Evolutionary conservation across 1,140 invertebrate genomes (phyloP), one percentile per base, ranked within the genome.

Genomic region (Microplitis mediator): DNA sequence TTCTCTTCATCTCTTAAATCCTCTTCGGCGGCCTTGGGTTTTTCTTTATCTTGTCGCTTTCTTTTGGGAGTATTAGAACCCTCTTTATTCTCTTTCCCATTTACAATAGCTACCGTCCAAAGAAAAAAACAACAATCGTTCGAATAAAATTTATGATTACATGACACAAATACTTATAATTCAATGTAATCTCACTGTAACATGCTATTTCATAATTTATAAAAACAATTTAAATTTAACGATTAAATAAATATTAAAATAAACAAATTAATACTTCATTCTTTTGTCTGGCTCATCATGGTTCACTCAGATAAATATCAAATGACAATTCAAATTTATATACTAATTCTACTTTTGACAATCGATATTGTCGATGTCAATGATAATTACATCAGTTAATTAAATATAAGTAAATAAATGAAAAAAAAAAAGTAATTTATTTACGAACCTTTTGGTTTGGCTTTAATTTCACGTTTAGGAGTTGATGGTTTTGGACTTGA

Each of bases 391-490:
- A 62, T 56, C 23, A 23, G 23, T 23, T 56, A 6, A 69, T 39
- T 11, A 66, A 61, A 36, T 35, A 45, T 50, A 69, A 72, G 61
- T 31, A 73, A 64, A 45, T 6, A 58, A 51, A 45, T 9, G 56
- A 9, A 50, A 23, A 23, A 23, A 66, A 61, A 36, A 35, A 45
- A 56, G 2, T 23, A 23, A 2, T 23, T 23, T 23, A 9, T 14
- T 13, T 31, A 71, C 69, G 13, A 67, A 76, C 60, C 50, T 76
- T 34, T 68, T 34, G 23, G 82, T 81, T 79, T 81, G 45, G 71
- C 69, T 71, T 74, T 80, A 78, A 80, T 79, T 79, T 72, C 75
- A 14, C 78, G 75, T 74, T 81, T 85, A 0, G 83, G 80, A 3
- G 84, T 83, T 2, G 61, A 58, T 5, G 78, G 16, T n/a, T 79